Conservation (phyloP, 2,888 invertebrate genomes). For the Mantis religiosa region DNA sequence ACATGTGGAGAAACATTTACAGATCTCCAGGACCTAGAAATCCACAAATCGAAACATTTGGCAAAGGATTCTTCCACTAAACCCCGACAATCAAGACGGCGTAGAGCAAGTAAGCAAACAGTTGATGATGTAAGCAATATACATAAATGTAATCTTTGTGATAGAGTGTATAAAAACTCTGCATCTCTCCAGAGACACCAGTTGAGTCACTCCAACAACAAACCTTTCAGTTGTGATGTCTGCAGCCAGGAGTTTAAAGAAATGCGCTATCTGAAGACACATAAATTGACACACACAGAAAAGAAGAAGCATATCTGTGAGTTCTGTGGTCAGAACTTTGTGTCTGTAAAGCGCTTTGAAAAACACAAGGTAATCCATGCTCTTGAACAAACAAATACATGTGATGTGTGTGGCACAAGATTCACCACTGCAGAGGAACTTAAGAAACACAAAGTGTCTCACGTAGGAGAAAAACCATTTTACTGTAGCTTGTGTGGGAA, state of each 20-base stretch:
- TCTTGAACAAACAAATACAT: neutral
- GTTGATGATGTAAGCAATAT: neutral
- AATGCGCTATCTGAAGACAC: neutral
- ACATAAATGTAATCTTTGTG: neutral
- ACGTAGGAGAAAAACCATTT: slow-evolving; percentile 22
- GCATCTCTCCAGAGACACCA: neutral
- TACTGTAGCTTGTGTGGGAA: slow-evolving; percentile 24
- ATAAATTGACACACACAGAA: neutral
- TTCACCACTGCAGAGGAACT: neutral
- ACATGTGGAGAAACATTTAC: neutral
- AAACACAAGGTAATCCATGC: slow-evolving; percentile 10
- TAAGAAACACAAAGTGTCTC: slow-evolving; percentile 12
- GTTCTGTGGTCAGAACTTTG: neutral
- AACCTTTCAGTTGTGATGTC: neutral
- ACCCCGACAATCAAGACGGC: neutral
- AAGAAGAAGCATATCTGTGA: neutral
- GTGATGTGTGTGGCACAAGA: slow-evolving; percentile 6
- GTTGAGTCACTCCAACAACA: neutral
- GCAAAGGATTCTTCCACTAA: neutral
- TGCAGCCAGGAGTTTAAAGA: neutral
- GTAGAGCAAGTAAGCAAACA: neutral
- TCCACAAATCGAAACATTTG: neutral
- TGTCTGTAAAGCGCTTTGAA: neutral
- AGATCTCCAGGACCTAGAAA: neutral
- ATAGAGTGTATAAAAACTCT: neutral